Base-by-base conservation (phyloP, 2,797 vertebrate genomes). In the Hephaestus fuliginosus region DNA sequence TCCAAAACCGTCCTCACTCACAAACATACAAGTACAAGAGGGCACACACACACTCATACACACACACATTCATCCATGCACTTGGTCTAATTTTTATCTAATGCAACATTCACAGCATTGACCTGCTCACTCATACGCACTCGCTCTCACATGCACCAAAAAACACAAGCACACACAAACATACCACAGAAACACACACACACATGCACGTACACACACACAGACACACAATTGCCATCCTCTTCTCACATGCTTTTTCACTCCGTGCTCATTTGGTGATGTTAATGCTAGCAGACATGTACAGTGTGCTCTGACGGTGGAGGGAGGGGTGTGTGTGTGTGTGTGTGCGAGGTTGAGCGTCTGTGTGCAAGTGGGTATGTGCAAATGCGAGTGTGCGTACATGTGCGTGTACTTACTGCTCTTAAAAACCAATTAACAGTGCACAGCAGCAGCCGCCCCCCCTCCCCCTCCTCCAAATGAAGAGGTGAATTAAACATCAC, bases 371-470 rank as follows among this genome's bases (percentile, higher is more conserved):
- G 65, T 20, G 25, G 11, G 13, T 67, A 53, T 55, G 82, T 79
- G 65, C 3, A 56, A 30, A 73, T 75, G 84, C 9, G 33, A 11
- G 71, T 20, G 70, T 74, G 76, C 4, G 25, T 81, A 69, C 49
- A n/a, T 80, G 74, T 85, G 88, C 84, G 88, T 89, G 86, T 90
- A 84, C 90, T 90, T 85, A 88, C 89, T 76, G 78, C 92, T 92
- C 86, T 93, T 95, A 91, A 94, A 93, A 95, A 93, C 83, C 94
- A 93, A 94, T 95, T 95, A 94, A 93, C 90, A 87, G 79, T 39
- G 3, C 75, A 76, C 87, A 90, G 90, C 91, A 89, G 86, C 85
- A 67, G 76, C 63, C 67, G 18, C 58, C 74, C 68, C 30, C 30
- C 30, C 30, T 5, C 30, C 30, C 53, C 82, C 75, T 39, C 67